Conservation (phyloP, 2,113 vertebrate species). For the Manacus vitellinus region DNA sequence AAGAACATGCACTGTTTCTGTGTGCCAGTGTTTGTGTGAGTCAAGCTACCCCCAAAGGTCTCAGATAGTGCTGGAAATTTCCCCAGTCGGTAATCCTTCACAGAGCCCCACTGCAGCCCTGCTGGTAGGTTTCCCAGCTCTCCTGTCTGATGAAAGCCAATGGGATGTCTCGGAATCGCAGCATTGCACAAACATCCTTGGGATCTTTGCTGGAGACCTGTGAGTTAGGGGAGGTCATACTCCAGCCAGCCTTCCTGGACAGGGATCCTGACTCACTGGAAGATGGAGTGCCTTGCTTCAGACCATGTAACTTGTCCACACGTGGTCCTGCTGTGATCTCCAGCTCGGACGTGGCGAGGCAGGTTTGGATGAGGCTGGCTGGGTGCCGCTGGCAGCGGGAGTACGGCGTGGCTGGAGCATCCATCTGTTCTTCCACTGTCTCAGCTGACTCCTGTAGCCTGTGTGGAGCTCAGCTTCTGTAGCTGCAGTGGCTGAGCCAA, state of each 20-base stretch:
- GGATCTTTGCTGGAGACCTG: not conserved
- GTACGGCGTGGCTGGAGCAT: not conserved
- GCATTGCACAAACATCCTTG: not conserved
- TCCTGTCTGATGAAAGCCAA: not conserved
- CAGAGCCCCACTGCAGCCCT: not conserved
- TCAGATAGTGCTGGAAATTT: not conserved
- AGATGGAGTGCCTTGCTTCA: not conserved
- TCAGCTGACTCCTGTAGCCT: not conserved
- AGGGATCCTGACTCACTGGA: not conserved
- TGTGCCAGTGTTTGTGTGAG: not conserved
- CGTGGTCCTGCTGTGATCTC: not conserved
- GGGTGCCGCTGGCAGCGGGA: not conserved
- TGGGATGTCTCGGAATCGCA: fast-evolving
- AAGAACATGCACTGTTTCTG: fast-evolving
- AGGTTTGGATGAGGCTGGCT: not conserved
- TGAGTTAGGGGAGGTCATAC: not conserved
- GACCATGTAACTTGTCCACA: not conserved
- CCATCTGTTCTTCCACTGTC: not conserved
- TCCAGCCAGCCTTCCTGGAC: not conserved
- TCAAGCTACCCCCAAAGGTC: not conserved
- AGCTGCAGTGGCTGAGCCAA: not conserved
- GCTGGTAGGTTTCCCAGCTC: not conserved
- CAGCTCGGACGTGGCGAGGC: not conserved
- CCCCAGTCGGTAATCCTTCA: not conserved
- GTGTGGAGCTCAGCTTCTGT: not conserved